These are phyloP conservation scores for Hipparchia sbordonii DNA, from an alignment of 2,888 invertebrate species.

Conservation along the genomic window DNA sequence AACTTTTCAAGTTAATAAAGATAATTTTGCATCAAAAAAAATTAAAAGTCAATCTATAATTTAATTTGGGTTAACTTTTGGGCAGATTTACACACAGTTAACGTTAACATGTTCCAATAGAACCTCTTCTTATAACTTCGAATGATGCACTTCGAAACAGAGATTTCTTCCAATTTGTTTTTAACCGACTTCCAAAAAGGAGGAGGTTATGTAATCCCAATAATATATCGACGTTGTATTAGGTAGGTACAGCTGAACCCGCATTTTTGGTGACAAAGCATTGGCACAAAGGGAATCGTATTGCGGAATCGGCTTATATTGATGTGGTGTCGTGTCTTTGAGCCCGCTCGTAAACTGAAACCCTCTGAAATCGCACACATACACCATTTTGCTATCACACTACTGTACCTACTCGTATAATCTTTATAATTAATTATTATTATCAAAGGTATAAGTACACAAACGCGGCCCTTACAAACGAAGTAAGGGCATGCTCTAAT, in stretches of 20 bases:
- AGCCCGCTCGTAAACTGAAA: constrained; percentile 48
- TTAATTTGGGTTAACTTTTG: too few species aligned
- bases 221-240: constrained; percentile 32
- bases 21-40: too few species aligned
- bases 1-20: too few species aligned
- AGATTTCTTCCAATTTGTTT: background rate
- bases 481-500: too few species aligned
- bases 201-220: constrained; percentile 32
- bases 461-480: too few species aligned
- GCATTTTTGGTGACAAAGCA: constrained; percentile 63
- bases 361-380: constrained; percentile 42
- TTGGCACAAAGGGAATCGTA: constrained; percentile 56
- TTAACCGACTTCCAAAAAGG: too few species aligned
- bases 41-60: too few species aligned
- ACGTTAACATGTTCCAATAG: too few species aligned
- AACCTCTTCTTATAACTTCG: too few species aligned
- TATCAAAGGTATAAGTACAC: too few species aligned
- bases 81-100: too few species aligned
- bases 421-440: too few species aligned
- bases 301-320: constrained; percentile 48
- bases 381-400: background rate
- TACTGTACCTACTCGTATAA: background rate
- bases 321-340: constrained; percentile 52
- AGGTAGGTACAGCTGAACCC: constrained; percentile 56
- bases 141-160: background rate